Conservation (phyloP, 1,140 invertebrate species). For the Pomacea maculata region DNA sequence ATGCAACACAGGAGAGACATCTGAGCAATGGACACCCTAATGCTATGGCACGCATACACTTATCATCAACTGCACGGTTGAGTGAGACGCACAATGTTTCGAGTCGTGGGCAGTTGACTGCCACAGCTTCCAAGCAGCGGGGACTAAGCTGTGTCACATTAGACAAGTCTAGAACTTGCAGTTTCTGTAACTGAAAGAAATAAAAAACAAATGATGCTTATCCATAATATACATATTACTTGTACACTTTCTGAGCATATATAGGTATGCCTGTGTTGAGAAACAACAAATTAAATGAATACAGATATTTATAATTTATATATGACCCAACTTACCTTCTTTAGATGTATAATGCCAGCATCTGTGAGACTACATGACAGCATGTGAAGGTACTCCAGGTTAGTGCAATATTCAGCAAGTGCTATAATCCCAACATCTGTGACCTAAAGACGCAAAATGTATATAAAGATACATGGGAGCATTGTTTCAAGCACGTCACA, state of each 20-base stretch:
- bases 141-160: slow-evolving; percentile 40
- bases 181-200: slow-evolving; percentile 41
- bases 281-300: no score
- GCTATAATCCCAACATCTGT: slow-evolving; percentile 29
- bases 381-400: slow-evolving; percentile 32
- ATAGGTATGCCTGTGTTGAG: no score
- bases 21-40: slow-evolving; percentile 34
- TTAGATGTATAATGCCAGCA: slow-evolving; percentile 29
- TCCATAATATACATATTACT: no score
- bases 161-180: slow-evolving; percentile 49
- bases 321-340: slow-evolving; percentile 25
- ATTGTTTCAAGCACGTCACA: neutral
- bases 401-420: slow-evolving; percentile 32
- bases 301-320: no score
- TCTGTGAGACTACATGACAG: slow-evolving; percentile 42
- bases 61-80: slow-evolving; percentile 45
- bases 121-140: slow-evolving; percentile 34
- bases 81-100: slow-evolving; percentile 50
- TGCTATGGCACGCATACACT: slow-evolving; percentile 37
- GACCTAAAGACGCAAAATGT: slow-evolving; percentile 27
- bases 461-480: neutral
- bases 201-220: neutral
- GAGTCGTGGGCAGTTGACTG: slow-evolving; percentile 40
- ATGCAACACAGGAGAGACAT: slow-evolving; percentile 50
- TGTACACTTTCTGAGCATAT: no score